Evolutionary conservation across 2,888 invertebrate genomes (phyloP).

Genomic region (Pristionchus exspectatus): DNA sequence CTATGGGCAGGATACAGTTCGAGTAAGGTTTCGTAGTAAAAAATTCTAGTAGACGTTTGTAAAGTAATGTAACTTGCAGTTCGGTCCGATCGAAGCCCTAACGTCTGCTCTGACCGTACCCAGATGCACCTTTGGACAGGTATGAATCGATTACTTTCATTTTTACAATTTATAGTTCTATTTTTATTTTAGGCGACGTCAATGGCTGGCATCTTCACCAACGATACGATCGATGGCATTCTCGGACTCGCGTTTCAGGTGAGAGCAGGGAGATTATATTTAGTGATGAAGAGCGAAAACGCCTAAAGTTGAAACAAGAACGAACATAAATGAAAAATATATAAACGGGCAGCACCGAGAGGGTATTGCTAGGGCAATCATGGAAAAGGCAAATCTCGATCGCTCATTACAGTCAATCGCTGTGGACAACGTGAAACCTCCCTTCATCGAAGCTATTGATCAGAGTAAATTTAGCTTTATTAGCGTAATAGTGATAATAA

Average conservation of each 20-base stretch:
- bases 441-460: slow-evolving; percentile 92
- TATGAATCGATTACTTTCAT: neutral
- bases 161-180: neutral
- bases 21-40: neutral
- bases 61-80: slow-evolving; percentile 55
- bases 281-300: too few relatives aligned
- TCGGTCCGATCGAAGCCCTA: slow-evolving; percentile 60
- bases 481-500: too few relatives aligned
- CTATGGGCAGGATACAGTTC: neutral
- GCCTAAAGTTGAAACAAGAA: too few relatives aligned
- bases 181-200: slow-evolving; percentile 59
- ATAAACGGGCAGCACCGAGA: too few relatives aligned
- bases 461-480: slow-evolving; percentile 83
- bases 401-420: slow-evolving; percentile 85
- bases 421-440: slow-evolving; percentile 92
- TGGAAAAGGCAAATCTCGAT: too few relatives aligned
- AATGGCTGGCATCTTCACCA: slow-evolving; percentile 65
- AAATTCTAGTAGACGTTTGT: neutral
- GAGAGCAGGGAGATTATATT: neutral
- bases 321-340: too few relatives aligned
- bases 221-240: slow-evolving; percentile 69
- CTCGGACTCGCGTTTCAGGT: slow-evolving; percentile 68
- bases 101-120: slow-evolving; percentile 63
- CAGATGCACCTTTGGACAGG: slow-evolving; percentile 68
- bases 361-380: too few relatives aligned